These are phyloP conservation scores for Myrmecobius fasciatus DNA, from an alignment of 2,113 vertebrate species.

Conservation along the genomic window DNA sequence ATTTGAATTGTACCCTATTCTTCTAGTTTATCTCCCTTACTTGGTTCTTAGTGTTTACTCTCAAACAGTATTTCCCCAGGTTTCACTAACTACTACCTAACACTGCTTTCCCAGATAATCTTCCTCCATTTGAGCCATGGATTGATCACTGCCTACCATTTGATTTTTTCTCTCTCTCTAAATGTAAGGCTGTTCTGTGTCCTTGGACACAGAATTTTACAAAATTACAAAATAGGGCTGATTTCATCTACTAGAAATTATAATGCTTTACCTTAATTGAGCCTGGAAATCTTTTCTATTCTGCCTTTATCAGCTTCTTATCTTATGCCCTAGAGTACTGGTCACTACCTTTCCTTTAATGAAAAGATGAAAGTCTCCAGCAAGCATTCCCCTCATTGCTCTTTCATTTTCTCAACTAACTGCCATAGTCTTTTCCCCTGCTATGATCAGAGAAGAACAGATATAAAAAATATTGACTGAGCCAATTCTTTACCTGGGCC, in stretches of 20 bases:
- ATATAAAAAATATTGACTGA: not conserved
- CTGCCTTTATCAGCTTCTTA: not conserved
- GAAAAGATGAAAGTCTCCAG: not conserved
- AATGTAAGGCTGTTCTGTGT: not conserved
- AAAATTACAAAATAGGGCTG: not conserved
- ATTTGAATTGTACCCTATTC: not conserved
- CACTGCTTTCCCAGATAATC: not conserved
- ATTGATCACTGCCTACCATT: not conserved
- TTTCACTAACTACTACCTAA: not conserved
- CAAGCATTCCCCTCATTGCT: not conserved
- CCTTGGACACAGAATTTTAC: too few relatives aligned
- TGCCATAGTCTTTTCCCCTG: not conserved
- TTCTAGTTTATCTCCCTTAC: not conserved
- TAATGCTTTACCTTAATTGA: not conserved
- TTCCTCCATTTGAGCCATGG: not conserved
- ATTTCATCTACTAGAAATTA: not conserved
- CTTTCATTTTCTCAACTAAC: not conserved
- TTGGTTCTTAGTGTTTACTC: not conserved
- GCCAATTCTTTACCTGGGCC: not conserved
- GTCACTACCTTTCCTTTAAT: not conserved
- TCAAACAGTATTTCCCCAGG: not conserved
- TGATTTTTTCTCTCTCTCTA: not conserved
- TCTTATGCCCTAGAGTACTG: not conserved
- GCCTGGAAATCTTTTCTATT: not conserved
- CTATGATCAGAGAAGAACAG: not conserved